Evolutionary conservation across 2,888 invertebrate genomes (phyloP).

Genomic region (Spicauda simplicius): DNA sequence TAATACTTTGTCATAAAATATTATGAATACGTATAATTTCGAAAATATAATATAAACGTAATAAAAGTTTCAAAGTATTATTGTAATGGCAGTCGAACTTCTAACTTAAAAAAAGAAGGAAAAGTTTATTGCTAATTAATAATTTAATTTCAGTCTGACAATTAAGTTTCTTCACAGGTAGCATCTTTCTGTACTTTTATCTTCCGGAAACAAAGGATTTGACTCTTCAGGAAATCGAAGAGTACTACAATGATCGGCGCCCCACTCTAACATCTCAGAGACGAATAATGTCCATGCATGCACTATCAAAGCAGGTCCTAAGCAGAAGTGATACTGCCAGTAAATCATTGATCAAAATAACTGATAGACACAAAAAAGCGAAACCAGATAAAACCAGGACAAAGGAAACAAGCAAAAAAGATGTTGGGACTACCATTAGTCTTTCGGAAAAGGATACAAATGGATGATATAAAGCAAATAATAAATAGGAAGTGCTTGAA

Average conservation of each 20-base stretch:
- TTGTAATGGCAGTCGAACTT: too few species aligned
- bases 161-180: slow-evolving; percentile 57
- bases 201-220: slow-evolving; percentile 87
- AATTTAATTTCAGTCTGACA: not conserved
- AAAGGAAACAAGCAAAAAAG: not conserved
- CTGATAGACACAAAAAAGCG: slow-evolving; percentile 28
- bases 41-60: too few species aligned
- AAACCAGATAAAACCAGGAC: not conserved
- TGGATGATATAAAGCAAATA: not conserved
- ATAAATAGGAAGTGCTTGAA: not conserved
- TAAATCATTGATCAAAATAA: slow-evolving; percentile 37
- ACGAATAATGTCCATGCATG: slow-evolving; percentile 49
- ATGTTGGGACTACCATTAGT: too few species aligned
- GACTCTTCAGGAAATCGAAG: slow-evolving; percentile 87
- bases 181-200: slow-evolving; percentile 81
- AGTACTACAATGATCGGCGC: slow-evolving; percentile 84
- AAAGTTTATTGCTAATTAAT: too few species aligned
- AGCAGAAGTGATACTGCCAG: slow-evolving; percentile 34
- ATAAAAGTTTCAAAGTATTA: too few species aligned
- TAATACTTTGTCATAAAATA: too few species aligned
- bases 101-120: too few species aligned
- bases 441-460: not conserved
- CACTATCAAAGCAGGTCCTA: slow-evolving; percentile 28
- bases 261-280: slow-evolving; percentile 68
- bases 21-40: too few species aligned